Conservation (phyloP, 2,888 invertebrate species). For the Rosalia funebris region DNA sequence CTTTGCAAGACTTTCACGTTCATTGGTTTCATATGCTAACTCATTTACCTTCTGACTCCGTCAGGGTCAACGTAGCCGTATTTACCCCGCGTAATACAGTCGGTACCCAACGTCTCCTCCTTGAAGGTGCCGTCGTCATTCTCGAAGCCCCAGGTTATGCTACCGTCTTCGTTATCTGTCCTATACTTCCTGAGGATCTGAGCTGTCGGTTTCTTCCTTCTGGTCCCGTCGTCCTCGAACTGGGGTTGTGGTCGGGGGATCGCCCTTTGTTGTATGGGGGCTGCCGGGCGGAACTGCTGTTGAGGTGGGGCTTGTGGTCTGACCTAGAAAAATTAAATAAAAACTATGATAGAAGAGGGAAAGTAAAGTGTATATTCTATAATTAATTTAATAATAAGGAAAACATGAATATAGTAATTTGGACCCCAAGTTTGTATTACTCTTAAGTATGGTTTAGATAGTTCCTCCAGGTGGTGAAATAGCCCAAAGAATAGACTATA, state of each 20-base stretch:
- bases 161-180: constrained; percentile 83
- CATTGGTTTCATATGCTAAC: no score
- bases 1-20: no score
- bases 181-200: constrained; percentile 70
- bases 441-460: no score
- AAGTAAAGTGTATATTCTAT: no score
- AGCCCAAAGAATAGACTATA: no score
- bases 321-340: constrained; percentile 29
- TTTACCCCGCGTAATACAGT: constrained; percentile 66
- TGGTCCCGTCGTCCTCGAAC: constrained; percentile 61
- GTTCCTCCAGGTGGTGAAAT: no score
- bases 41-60: constrained; percentile 70
- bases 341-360: no score
- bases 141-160: constrained; percentile 89
- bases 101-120: constrained; percentile 83
- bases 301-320: constrained; percentile 37
- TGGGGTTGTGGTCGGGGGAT: constrained; percentile 49
- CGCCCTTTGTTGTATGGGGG: no score
- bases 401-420: no score
- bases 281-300: constrained; percentile 62
- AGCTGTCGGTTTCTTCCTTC: constrained; percentile 60
- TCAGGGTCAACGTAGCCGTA: constrained; percentile 89
- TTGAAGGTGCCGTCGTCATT: constrained; percentile 89
- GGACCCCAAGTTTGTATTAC: no score
- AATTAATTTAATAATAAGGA: no score